phyloP scores from a whole-genome alignment of 2,888 invertebrate species.

The Magallana nippona region DNA sequence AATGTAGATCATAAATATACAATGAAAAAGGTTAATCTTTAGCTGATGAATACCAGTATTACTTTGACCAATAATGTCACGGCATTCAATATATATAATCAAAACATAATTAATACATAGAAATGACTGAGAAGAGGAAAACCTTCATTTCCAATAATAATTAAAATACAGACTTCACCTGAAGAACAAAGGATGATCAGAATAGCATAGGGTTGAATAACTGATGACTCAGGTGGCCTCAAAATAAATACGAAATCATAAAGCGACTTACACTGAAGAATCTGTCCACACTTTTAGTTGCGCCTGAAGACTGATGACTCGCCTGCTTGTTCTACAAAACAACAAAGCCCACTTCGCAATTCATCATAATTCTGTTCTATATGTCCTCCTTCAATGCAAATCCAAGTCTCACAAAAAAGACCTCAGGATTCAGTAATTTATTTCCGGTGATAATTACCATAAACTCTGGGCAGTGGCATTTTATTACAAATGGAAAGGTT shows the following conservation, averaged over 20 bases:
- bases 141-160: no score
- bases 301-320: constrained; percentile 56
- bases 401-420: neutral
- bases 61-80: no score
- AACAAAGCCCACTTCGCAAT: neutral
- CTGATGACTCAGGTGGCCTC: constrained; percentile 5
- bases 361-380: neutral
- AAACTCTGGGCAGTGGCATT: neutral
- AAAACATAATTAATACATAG: no score
- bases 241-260: neutral
- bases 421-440: neutral
- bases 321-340: constrained; percentile 29
- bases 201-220: neutral
- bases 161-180: no score
- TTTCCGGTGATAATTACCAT: neutral
- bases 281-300: constrained; percentile 59
- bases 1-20: no score
- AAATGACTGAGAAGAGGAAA: no score
- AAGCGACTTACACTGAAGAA: constrained; percentile 49
- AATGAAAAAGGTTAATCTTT: no score
- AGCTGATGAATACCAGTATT: no score
- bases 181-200: no score
- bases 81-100: no score
- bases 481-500: neutral
- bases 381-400: neutral